phyloP scores from a whole-genome alignment of 2,113 vertebrate genomes.

The Amazona guildingii region DNA sequence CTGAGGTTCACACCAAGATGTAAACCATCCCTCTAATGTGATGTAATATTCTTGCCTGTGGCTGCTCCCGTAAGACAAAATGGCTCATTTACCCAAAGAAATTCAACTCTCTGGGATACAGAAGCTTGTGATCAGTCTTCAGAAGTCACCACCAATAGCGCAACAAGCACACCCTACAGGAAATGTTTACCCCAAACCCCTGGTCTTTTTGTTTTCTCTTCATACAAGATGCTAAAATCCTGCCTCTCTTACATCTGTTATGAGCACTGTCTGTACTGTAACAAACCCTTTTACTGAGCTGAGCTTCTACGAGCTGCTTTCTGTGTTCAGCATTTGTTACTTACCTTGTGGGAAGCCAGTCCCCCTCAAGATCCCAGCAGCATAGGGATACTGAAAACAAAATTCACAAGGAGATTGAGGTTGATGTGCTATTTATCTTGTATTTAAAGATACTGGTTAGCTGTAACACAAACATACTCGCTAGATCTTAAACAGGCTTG shows the following conservation, averaged over 20 bases:
- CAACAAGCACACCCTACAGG: background rate
- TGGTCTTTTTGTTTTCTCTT: background rate
- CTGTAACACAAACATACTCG: background rate
- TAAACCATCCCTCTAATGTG: background rate
- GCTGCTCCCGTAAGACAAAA: background rate
- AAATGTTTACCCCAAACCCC: background rate
- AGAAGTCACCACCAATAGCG: background rate
- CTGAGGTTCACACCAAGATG: background rate
- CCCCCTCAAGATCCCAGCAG: background rate
- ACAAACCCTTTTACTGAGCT: background rate
- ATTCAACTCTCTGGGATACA: background rate
- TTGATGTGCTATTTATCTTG: accelerated
- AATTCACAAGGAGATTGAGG: background rate
- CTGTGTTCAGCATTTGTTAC: background rate
- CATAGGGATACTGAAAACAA: constrained; percentile 20
- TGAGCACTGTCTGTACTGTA: accelerated
- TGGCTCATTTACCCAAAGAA: background rate
- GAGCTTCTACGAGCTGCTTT: background rate
- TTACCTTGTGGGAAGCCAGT: constrained; percentile 19
- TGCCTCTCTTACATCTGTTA: background rate
- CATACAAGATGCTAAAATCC: background rate
- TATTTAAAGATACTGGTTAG: background rate
- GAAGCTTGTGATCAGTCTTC: background rate
- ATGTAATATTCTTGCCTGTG: background rate
- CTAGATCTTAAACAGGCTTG: background rate